Percentiles rank a stretch among this genome's conserved stretches.
Evolutionary conservation across 2,888 invertebrate species (phyloP).

Genomic region (Tipula lateralis): DNA sequence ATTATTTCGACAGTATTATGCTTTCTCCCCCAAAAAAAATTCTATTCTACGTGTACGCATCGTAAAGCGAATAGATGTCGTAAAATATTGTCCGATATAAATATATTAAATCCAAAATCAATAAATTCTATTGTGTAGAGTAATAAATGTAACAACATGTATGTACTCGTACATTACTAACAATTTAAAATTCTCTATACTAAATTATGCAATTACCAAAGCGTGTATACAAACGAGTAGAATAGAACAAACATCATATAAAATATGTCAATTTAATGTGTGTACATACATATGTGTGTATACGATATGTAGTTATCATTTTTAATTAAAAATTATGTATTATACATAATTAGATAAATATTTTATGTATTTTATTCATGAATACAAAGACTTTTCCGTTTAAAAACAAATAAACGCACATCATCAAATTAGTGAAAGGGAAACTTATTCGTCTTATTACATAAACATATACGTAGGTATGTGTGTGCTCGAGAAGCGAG

Average conservation of each 20-base stretch:
- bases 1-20: neutral
- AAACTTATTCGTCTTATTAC: slow-evolving; percentile 1
- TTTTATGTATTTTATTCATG: slow-evolving; percentile 19
- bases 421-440: neutral
- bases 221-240: neutral
- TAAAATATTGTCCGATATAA: neutral
- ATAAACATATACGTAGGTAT: neutral
- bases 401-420: neutral
- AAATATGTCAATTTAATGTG: neutral
- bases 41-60: neutral
- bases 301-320: neutral
- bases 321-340: neutral
- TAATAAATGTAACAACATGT: neutral
- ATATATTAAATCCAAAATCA: neutral
- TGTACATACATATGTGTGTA: neutral
- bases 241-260: neutral
- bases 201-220: slow-evolving; percentile 15
- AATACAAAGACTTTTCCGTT: neutral
- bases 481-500: neutral
- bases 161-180: too few species aligned
- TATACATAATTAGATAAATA: slow-evolving; percentile 19
- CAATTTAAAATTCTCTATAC: neutral
- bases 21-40: neutral
- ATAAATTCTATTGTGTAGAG: slow-evolving; percentile 4
- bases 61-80: neutral